Evolutionary conservation across 2,113 vertebrate genomes (phyloP).

Genomic region (Sterrhoptilus dennistouni): DNA sequence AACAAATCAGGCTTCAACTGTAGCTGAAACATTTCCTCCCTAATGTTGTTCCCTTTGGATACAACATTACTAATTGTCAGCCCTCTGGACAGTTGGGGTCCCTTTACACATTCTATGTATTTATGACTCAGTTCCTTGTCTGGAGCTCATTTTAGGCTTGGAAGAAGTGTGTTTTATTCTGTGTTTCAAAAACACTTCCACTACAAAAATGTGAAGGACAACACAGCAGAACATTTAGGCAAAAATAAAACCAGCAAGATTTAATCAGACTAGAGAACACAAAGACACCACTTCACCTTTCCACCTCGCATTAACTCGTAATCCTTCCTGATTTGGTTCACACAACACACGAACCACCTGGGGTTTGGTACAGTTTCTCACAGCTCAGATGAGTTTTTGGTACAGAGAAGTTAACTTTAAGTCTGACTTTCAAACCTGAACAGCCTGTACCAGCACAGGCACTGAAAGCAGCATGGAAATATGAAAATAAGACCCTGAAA

Average conservation of each 20-base stretch:
- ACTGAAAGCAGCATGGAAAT: neutral
- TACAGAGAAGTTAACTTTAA: neutral
- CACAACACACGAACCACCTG: neutral
- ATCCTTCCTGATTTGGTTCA: neutral
- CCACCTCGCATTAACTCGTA: neutral
- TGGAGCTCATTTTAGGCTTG: neutral
- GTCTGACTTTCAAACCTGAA: neutral
- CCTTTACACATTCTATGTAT: neutral
- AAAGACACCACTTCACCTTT: neutral
- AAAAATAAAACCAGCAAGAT: neutral
- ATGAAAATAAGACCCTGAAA: neutral
- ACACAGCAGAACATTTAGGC: neutral
- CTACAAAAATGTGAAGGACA: neutral
- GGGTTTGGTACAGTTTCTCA: neutral
- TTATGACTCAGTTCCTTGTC: constrained; percentile 6
- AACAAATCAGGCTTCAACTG: neutral
- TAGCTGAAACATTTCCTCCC: neutral
- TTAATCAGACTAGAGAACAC: constrained; percentile 18
- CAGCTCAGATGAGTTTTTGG: neutral
- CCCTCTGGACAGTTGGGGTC: neutral
- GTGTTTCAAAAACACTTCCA: neutral
- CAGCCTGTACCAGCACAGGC: neutral
- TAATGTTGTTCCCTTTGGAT: neutral
- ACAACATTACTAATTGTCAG: neutral
- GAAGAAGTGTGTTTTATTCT: neutral